phyloP scores from a whole-genome alignment of 2,797 vertebrate species.

The Graptemys geographica region DNA sequence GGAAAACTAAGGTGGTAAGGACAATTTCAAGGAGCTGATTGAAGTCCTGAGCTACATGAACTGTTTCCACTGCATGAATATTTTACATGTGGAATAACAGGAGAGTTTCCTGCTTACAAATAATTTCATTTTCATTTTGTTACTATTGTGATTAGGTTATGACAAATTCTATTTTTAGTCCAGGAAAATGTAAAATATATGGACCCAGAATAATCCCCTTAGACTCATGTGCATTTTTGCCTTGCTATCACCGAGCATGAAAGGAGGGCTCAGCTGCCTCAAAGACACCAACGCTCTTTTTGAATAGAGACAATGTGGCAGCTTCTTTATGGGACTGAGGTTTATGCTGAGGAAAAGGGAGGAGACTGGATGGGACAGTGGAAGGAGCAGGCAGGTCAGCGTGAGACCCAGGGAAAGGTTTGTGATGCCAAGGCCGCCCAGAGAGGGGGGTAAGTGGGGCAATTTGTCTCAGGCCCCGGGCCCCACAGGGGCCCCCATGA shows the following conservation, averaged over 20 bases:
- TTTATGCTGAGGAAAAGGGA: background rate
- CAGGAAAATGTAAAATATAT: background rate
- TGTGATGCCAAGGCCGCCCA: background rate
- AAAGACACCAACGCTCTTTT: background rate
- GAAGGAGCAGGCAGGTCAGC: background rate
- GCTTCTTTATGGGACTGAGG: background rate
- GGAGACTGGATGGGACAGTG: background rate
- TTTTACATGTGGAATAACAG: background rate
- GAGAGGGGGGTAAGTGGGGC: too few species aligned
- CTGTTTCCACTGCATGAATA: background rate
- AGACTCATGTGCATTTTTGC: background rate
- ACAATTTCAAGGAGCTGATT: background rate
- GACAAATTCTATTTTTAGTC: background rate
- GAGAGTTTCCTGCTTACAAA: background rate
- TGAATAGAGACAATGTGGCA: background rate
- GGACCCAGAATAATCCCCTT: background rate
- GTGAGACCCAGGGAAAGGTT: background rate
- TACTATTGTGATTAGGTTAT: background rate
- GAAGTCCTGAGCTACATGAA: background rate
- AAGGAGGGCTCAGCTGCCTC: background rate
- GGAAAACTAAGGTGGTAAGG: background rate
- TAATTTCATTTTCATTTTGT: background rate
- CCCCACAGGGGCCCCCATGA: too few species aligned
- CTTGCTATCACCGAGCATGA: background rate
- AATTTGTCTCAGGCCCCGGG: too few species aligned